These are phyloP conservation scores for Drosophila prolongata DNA, from an alignment of 2,888 invertebrate species.

Conservation along the genomic window DNA sequence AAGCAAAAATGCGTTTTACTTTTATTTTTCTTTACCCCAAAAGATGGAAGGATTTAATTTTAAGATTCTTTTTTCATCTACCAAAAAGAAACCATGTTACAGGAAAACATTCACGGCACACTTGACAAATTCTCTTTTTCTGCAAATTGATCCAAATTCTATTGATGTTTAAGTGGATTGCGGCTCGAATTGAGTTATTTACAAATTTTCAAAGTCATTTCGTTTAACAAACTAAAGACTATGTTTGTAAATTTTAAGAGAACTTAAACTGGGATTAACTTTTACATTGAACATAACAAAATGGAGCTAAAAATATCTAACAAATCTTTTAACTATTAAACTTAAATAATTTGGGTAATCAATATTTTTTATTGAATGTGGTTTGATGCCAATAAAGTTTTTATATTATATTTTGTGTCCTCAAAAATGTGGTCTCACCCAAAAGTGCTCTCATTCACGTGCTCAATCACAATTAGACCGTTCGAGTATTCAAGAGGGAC, in stretches of 20 bases:
- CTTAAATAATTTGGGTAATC: too few species aligned
- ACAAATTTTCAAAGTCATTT: too few species aligned
- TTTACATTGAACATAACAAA: too few species aligned
- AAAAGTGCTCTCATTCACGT: slow-evolving; percentile 5
- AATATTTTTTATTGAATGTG: too few species aligned
- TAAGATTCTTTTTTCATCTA: background rate
- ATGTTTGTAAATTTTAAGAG: too few species aligned
- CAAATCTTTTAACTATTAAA: too few species aligned
- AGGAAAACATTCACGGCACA: slow-evolving; percentile 1
- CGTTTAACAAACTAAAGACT: too few species aligned
- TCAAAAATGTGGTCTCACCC: background rate
- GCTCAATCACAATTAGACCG: slow-evolving; percentile 15
- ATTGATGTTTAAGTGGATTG: slow-evolving; percentile 3
- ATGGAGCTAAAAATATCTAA: too few species aligned
- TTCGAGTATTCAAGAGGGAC: slow-evolving; percentile 7
- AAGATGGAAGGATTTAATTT: slow-evolving; percentile 7
- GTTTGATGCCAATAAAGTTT: background rate
- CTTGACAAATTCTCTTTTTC: background rate
- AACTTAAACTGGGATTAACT: too few species aligned
- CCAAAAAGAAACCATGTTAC: background rate
- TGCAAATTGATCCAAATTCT: background rate
- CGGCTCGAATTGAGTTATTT: background rate
- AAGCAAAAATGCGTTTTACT: slow-evolving; percentile 67
- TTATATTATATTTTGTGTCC: background rate
- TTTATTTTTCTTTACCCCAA: slow-evolving; percentile 23